Conservation (phyloP, 1,140 invertebrate species). For the Aporrectodea caliginosa region DNA sequence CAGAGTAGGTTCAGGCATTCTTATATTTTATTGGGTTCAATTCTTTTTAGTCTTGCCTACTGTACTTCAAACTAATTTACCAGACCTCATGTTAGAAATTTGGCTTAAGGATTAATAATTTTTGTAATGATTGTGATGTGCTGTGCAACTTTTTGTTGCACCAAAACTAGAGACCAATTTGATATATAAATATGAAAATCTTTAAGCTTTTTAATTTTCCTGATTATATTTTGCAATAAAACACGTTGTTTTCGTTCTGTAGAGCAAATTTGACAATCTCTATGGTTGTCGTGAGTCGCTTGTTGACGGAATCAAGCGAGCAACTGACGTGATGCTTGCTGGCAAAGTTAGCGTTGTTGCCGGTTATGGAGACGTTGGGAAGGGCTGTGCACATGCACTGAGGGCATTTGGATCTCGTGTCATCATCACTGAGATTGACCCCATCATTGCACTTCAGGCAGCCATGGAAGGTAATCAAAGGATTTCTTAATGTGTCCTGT, state of each 20-base stretch:
- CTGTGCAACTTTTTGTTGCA: too few species aligned
- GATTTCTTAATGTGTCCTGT: slow-evolving; percentile 66
- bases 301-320: slow-evolving; percentile 97
- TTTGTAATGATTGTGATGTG: too few species aligned
- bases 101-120: too few species aligned
- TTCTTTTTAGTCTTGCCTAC: too few species aligned
- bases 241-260: slow-evolving; percentile 36
- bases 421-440: slow-evolving; percentile 97
- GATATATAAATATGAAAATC: too few species aligned
- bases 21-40: too few species aligned
- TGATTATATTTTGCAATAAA: too few species aligned
- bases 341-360: slow-evolving; percentile 97
- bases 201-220: too few species aligned
- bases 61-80: too few species aligned
- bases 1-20: too few species aligned
- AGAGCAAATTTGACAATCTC: slow-evolving; percentile 99
- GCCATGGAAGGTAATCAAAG: slow-evolving; percentile 84
- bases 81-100: too few species aligned
- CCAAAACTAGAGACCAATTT: too few species aligned
- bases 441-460: slow-evolving; percentile 96
- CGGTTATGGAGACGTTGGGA: slow-evolving; percentile 99
- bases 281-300: slow-evolving; percentile 98
- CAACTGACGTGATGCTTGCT: slow-evolving; percentile 96
- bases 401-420: slow-evolving; percentile 92
- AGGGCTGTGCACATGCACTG: slow-evolving; percentile 94